These are phyloP conservation scores for Conomelus anceps DNA, from an alignment of 2,888 invertebrate species.

Conservation along the genomic window DNA sequence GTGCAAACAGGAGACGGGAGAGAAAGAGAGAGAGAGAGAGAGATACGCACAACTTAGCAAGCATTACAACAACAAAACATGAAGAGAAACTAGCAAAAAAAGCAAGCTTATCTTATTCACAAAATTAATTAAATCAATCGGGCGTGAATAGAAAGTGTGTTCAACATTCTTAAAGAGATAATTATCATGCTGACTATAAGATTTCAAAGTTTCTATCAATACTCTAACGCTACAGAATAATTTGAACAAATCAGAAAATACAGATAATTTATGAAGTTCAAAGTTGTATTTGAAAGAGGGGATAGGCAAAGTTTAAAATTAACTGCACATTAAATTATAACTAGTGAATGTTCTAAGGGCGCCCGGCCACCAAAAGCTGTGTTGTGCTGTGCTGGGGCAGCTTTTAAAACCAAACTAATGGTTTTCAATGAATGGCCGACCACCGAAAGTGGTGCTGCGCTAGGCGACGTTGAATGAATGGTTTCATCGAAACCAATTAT, in stretches of 20 bases:
- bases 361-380: no score
- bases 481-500: no score
- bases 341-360: no score
- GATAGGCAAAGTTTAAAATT: neutral
- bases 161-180: neutral
- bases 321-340: neutral
- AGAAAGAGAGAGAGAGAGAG: slow-evolving; percentile 20
- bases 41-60: slow-evolving; percentile 2
- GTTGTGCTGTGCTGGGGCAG: no score
- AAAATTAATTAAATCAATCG: neutral
- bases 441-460: no score
- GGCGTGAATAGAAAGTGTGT: neutral
- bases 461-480: no score
- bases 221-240: neutral
- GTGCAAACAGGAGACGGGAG: neutral
- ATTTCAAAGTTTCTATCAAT: neutral
- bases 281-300: neutral
- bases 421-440: no score
- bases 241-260: neutral
- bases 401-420: no score
- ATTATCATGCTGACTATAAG: neutral
- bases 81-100: neutral
- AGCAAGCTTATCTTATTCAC: neutral
- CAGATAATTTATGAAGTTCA: neutral
- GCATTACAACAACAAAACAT: neutral